phyloP scores from a whole-genome alignment of 2,888 invertebrate species.

The Sturmia bella region DNA sequence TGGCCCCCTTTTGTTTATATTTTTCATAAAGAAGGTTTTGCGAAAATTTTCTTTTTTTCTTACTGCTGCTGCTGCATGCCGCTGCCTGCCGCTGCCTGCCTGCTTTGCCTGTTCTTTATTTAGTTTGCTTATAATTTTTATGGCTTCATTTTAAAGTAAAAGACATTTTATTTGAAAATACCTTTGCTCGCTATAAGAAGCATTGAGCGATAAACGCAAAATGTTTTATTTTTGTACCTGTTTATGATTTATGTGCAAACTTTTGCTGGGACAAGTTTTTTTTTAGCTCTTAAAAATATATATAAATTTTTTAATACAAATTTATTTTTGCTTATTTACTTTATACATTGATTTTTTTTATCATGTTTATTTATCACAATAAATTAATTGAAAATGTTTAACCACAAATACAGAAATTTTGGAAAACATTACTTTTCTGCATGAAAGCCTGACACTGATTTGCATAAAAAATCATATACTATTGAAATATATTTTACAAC shows the following conservation, averaged over 20 bases:
- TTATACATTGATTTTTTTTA: too few species aligned
- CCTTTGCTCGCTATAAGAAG: constrained; percentile 30
- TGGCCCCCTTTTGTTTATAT: constrained; percentile 60
- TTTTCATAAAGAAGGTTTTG: constrained; percentile 51
- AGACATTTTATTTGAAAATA: constrained; percentile 44
- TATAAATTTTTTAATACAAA: too few species aligned
- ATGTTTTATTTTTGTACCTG: not conserved
- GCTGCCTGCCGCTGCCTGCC: too few species aligned
- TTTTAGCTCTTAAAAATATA: not conserved
- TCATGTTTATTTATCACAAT: too few species aligned
- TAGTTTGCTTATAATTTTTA: constrained; percentile 61
- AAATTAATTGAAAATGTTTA: too few species aligned
- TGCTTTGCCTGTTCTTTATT: constrained; percentile 66
- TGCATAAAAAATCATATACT: too few species aligned
- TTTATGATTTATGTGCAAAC: not conserved
- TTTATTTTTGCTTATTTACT: too few species aligned
- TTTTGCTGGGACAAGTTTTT: constrained; percentile 22
- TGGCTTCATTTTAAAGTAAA: constrained; percentile 64
- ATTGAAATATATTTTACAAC: too few species aligned
- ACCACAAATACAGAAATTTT: too few species aligned
- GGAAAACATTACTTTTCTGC: too few species aligned
- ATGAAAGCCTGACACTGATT: too few species aligned
- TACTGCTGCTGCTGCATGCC: constrained; percentile 11
- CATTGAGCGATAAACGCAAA: not conserved
- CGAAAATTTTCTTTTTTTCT: not conserved